Evolutionary conservation across 2,888 invertebrate genomes (phyloP), one percentile per base, ranked within the genome.

Genomic region (Cephonodes hylas): DNA sequence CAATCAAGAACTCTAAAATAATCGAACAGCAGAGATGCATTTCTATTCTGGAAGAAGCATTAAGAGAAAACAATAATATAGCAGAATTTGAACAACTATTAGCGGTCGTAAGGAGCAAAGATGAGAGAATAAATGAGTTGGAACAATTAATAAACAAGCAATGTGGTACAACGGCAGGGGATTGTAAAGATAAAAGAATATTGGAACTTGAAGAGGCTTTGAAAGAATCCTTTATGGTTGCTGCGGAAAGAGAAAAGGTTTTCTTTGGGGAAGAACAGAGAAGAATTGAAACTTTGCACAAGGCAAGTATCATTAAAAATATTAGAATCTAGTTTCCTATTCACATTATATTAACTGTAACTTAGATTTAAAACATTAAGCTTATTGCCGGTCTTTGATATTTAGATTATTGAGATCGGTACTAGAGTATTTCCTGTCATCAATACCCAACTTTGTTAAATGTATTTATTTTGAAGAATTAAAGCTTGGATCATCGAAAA

Each of bases 171-270:
- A 71, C 78, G 38, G 77, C 85, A 31, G 76, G 79, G 18, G 94
- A 85, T 63, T 78, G 82, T 56, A 91, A 92, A 73, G 90, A 93
- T 38, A 93, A 93, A 65, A 93, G 95, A 66, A 95, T 96, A 75
- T 93, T 96, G 72, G 96, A 96, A 78, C 84, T 97, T 64, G 96
- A 97, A 81, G 96, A 96, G 71, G 97, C 97, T 20, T 89, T 98
- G 64, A 94, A 96, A 64, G 96, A 97, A 83, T 97, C 96, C 66
- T 95, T 96, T 62, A 83, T 94, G 77, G 94, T 96, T 74, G 94
- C 95, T n/a, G 93, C 94, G 2, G 95, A 96, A 69, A 92, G 95
- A 66, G 95, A 95, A 73, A 93, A 93, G 70, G 94, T 95, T 67
- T 93, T 95, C 68, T 93, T 93, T 74, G 93, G 94, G 71, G 95